Evolutionary conservation across 2,797 vertebrate genomes (phyloP), one percentile per base, ranked within the genome.

Genomic region (Lycodopsis pacificus): DNA sequence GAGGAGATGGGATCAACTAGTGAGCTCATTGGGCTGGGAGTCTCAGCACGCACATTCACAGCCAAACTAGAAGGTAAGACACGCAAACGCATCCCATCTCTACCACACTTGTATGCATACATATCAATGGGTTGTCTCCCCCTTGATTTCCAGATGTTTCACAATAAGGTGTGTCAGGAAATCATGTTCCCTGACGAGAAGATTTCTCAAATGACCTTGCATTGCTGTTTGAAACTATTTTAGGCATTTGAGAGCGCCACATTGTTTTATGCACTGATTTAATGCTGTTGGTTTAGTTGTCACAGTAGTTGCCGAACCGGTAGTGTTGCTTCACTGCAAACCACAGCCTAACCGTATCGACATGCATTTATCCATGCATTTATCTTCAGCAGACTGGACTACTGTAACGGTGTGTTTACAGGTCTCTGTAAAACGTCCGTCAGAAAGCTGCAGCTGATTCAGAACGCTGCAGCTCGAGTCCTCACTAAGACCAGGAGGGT

Each of bases 21-120:
- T 71, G 97, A 98, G 77, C 91, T 97, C 64, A 97, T 97, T 67
- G 95, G 91, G 40, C 95, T 98, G 64, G 97, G 96, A 74, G 96
- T 97, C 48, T 96, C 96, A 0, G 97, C 96, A 17, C 91, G 94
- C 25, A 97, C 95, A 0, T 97, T 97, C 86, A 93, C 91, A 53
- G 91, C 90, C 68, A 96, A 96, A 93, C 93, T 86, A 79, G 92
- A 94, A 89, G 96, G 97, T 98, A 72, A 65, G 58, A 77, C 36
- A 17, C 1, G 9, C 27, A 63, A 54, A 79, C 32, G 17, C 7
- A 32, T 10, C n/a, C 15, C 5, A 13, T 44, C 5, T 80, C 49
- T 32, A 25, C 49, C 25, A 19, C 20, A 49, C 15, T 25, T 8
- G 4, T 25, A 32, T 36, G 20, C 1, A 30, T 32, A 30, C 12